Conservation (phyloP, 1,140 invertebrate genomes). For the Brachionus calyciflorus region DNA sequence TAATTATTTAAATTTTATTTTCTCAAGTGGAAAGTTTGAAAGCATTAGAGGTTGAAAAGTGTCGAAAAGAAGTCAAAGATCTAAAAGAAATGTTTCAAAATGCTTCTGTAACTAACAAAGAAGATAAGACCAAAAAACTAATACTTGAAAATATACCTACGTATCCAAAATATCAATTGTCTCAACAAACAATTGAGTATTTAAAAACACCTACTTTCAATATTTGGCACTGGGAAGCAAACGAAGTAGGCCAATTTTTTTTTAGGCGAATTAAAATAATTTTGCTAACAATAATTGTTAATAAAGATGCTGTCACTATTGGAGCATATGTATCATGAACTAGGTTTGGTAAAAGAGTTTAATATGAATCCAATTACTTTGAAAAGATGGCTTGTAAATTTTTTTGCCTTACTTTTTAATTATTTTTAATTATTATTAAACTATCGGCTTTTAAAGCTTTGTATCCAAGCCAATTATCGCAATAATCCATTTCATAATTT, state of each 20-base stretch:
- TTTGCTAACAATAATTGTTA: background rate
- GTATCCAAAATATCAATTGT: constrained; percentile 57
- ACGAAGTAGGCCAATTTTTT: constrained; percentile 54
- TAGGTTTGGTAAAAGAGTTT: constrained; percentile 60
- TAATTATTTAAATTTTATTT: background rate
- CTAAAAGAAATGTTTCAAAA: constrained; percentile 39
- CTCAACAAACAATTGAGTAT: constrained; percentile 61
- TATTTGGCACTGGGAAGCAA: constrained; percentile 63
- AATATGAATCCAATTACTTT: constrained; percentile 61
- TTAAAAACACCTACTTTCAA: constrained; percentile 62
- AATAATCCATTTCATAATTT: constrained; percentile 87
- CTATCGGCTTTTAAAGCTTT: constrained; percentile 44
- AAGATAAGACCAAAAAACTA: constrained; percentile 5
- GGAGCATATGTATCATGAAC: constrained; percentile 62
- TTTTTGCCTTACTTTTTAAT: background rate
- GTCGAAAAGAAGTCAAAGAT: constrained; percentile 37
- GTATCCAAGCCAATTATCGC: constrained; percentile 80
- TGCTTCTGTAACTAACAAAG: background rate
- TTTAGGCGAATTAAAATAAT: background rate
- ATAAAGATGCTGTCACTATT: constrained; percentile 60
- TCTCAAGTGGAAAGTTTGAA: constrained; percentile 20
- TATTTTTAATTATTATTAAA: background rate
- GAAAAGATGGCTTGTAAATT: constrained; percentile 61
- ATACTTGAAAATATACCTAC: constrained; percentile 16
- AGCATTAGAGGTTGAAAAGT: constrained; percentile 35